These are phyloP conservation scores for Bungarus multicinctus DNA, from an alignment of 2,113 vertebrate species.

Conservation along the genomic window DNA sequence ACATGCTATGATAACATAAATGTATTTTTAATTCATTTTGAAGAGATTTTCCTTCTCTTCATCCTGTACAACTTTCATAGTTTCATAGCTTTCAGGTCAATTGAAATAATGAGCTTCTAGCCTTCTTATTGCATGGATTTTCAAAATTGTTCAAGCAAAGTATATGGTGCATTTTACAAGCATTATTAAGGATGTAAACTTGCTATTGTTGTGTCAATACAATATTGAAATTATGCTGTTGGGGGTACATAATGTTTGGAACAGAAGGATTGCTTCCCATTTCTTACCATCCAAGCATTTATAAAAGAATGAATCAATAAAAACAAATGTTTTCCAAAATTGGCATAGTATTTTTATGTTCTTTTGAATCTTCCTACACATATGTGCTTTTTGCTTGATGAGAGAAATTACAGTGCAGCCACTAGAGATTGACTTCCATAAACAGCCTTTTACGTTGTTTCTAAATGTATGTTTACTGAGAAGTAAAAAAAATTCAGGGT, in stretches of 20 bases:
- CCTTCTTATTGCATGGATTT: slow-evolving; percentile 39
- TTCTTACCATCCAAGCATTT: slow-evolving; percentile 23
- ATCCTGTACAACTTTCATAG: not conserved
- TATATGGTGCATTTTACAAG: slow-evolving; percentile 41
- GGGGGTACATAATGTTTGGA: slow-evolving; percentile 6
- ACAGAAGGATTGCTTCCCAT: slow-evolving; percentile 24
- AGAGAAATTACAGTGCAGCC: slow-evolving; percentile 31
- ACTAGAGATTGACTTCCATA: slow-evolving; percentile 35
- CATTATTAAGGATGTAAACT: slow-evolving; percentile 54
- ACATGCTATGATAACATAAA: not conserved
- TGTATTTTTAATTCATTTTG: not conserved
- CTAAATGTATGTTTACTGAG: not conserved
- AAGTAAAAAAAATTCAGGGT: not conserved
- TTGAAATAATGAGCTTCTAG: not conserved
- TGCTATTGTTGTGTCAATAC: slow-evolving; percentile 39
- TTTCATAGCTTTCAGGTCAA: not conserved
- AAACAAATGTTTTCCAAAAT: slow-evolving; percentile 29
- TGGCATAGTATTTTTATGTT: slow-evolving; percentile 8
- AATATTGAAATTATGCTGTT: slow-evolving; percentile 33
- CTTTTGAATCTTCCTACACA: slow-evolving; percentile 6
- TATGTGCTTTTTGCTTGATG: not conserved
- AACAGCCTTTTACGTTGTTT: slow-evolving; percentile 1
- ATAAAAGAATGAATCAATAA: slow-evolving; percentile 13
- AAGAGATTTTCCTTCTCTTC: not conserved
- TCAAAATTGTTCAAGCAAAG: slow-evolving; percentile 41